Percentiles rank a stretch among this genome's conserved stretches.
These are phyloP conservation scores for Microctonus aethiopoides DNA, from an alignment of 2,888 invertebrate species.

Conservation along the genomic window DNA sequence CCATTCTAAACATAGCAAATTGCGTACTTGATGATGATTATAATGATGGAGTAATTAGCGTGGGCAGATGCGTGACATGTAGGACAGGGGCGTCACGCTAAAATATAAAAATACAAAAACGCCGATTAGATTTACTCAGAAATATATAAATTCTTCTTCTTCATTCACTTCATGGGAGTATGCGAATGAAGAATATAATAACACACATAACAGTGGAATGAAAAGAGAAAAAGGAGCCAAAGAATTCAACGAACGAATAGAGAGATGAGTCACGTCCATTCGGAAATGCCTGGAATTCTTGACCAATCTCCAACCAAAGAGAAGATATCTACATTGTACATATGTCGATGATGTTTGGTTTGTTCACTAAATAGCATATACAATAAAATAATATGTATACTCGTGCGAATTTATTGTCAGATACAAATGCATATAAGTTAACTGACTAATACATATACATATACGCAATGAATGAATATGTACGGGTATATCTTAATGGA, in stretches of 20 bases:
- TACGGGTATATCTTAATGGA: not conserved
- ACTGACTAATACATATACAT: not conserved
- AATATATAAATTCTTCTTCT: not conserved
- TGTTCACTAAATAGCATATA: slow-evolving; percentile 2
- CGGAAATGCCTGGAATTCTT: slow-evolving; percentile 36
- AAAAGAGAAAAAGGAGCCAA: slow-evolving; percentile 6
- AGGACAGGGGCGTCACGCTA: slow-evolving; percentile 43
- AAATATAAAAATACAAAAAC: slow-evolving; percentile 3
- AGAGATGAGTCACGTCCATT: slow-evolving; percentile 28
- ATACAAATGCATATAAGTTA: not conserved
- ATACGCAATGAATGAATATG: not conserved
- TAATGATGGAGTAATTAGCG: slow-evolving; percentile 56
- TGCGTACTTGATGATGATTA: slow-evolving; percentile 19
- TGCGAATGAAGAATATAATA: not conserved
- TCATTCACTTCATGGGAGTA: not conserved
- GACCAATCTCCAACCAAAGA: slow-evolving; percentile 15
- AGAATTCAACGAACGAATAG: slow-evolving; percentile 15
- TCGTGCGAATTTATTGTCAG: not conserved
- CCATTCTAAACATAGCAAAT: not conserved
- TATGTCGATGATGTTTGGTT: slow-evolving; percentile 33
- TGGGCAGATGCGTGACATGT: slow-evolving; percentile 55
- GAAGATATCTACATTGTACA: slow-evolving; percentile 46
- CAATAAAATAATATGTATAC: not conserved
- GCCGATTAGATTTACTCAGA: no score
- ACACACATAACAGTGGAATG: not conserved